Percentiles rank a stretch among this genome's conserved stretches.
Conservation (phyloP, 2,888 invertebrate genomes). For the Patella depressa region DNA sequence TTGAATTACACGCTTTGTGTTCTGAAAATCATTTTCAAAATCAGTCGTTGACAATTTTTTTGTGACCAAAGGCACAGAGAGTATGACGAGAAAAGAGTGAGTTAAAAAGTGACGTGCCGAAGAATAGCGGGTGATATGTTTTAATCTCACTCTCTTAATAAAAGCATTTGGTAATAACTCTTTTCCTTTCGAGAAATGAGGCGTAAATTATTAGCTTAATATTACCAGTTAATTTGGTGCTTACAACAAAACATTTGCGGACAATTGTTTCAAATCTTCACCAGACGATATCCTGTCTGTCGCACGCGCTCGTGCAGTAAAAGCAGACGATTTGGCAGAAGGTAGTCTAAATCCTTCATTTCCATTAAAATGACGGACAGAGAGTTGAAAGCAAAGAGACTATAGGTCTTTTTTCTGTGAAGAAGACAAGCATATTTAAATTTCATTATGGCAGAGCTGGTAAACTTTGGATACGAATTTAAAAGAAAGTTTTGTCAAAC, state of each 20-base stretch:
- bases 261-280: slow-evolving; percentile 10
- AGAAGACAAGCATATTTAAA: slow-evolving; percentile 27
- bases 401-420: slow-evolving; percentile 3
- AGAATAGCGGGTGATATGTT: too few relatives aligned
- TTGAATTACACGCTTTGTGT: slow-evolving; percentile 3
- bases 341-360: slow-evolving; percentile 30
- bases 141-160: slow-evolving; percentile 22
- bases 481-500: slow-evolving; percentile 6
- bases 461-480: slow-evolving; percentile 21
- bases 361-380: slow-evolving; percentile 32
- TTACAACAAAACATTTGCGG: slow-evolving; percentile 12
- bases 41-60: neutral
- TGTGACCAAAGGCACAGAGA: neutral
- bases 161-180: slow-evolving; percentile 38
- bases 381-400: neutral
- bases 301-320: slow-evolving; percentile 13
- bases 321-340: slow-evolving; percentile 31
- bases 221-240: slow-evolving; percentile 36
- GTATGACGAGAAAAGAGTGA: too few relatives aligned
- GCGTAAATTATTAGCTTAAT: slow-evolving; percentile 35
- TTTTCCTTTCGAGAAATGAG: slow-evolving; percentile 35
- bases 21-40: neutral
- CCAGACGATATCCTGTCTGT: neutral
- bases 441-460: slow-evolving; percentile 24
- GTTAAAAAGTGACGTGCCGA: too few relatives aligned